phyloP scores from a whole-genome alignment of 2,113 vertebrate genomes.

The Tenrec ecaudatus region DNA sequence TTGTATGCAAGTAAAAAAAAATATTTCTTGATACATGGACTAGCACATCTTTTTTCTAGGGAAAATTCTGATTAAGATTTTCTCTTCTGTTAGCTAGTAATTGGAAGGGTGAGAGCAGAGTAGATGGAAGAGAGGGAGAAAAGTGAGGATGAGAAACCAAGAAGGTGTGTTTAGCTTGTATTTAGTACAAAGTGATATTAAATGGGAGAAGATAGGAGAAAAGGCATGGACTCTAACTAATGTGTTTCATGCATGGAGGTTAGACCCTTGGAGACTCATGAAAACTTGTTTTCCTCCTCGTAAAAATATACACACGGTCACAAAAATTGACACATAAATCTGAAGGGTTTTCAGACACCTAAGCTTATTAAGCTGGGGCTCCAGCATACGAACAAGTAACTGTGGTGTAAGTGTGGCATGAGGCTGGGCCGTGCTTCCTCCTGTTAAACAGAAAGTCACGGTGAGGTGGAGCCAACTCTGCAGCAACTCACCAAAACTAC shows the following conservation, averaged over 20 bases:
- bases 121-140: not conserved
- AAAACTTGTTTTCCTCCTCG: no score
- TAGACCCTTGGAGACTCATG: no score
- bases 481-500: not conserved
- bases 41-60: no score
- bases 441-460: no score
- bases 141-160: not conserved
- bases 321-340: conserved; percentile 23
- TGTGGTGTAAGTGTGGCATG: not conserved
- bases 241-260: not conserved
- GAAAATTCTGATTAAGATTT: conserved; percentile 40
- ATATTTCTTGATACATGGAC: no score
- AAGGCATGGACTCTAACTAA: not conserved
- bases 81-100: not conserved
- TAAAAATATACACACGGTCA: not conserved
- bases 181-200: not conserved
- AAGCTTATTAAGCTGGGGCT: not conserved
- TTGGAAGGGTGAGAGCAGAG: not conserved
- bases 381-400: not conserved
- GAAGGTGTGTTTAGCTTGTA: not conserved
- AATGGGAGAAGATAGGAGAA: conserved; percentile 8
- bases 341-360: conserved; percentile 2
- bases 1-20: no score
- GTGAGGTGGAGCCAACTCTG: not conserved
- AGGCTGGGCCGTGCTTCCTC: not conserved